These are phyloP conservation scores for Eupithecia dodoneata DNA, from an alignment of 2,888 invertebrate species.

Conservation along the genomic window DNA sequence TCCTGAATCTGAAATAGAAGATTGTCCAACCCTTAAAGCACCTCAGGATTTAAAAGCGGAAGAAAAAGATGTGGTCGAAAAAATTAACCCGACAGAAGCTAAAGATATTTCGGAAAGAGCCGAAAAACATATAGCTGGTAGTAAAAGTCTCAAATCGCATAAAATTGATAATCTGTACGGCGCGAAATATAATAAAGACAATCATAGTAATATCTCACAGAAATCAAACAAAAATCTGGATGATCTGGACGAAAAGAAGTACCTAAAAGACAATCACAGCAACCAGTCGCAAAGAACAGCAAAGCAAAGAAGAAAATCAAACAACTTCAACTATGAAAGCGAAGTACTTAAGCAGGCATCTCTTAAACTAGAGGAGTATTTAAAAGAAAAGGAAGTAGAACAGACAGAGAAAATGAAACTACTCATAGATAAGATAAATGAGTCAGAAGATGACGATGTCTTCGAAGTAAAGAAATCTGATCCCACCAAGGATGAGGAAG, in stretches of 20 bases:
- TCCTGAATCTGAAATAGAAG: conserved; percentile 80
- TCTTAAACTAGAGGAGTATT: conserved; percentile 79
- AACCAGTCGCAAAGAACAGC: conserved; percentile 71
- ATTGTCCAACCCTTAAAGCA: conserved; percentile 79
- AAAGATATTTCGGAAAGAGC: conserved; percentile 72
- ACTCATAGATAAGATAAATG: conserved; percentile 58
- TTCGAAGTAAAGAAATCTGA: conserved; percentile 55
- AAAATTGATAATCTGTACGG: conserved; percentile 75
- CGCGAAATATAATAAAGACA: conserved; percentile 73
- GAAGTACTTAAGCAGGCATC: conserved; percentile 84
- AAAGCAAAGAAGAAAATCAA: conserved; percentile 73
- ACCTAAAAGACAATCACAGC: conserved; percentile 77
- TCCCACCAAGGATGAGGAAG: conserved; percentile 45
- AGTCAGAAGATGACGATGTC: conserved; percentile 63
- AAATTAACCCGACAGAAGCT: conserved; percentile 70
- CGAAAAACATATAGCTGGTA: conserved; percentile 68
- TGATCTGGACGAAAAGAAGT: conserved; percentile 74
- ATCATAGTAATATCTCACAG: conserved; percentile 72
- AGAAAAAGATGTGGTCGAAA: conserved; percentile 75
- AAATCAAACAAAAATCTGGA: conserved; percentile 73
- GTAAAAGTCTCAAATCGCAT: conserved; percentile 72
- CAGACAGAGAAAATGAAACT: conserved; percentile 64
- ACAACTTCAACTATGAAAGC: conserved; percentile 85
- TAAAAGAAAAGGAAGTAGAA: conserved; percentile 68
- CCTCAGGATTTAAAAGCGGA: conserved; percentile 81